Base-by-base conservation (phyloP, 2,888 invertebrate genomes). In the Thyatira batis region DNA sequence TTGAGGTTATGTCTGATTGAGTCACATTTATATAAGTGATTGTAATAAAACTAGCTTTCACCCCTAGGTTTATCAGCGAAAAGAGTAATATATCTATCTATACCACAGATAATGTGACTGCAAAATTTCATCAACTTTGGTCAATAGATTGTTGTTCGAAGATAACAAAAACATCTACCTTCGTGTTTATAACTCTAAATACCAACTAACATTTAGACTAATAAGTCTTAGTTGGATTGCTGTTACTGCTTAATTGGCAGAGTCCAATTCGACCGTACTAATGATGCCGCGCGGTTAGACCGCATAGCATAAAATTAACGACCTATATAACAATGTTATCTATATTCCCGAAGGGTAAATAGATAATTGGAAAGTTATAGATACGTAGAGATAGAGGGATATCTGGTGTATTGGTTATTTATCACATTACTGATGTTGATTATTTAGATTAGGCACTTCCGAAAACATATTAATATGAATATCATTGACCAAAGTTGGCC, bases 361-460 rank as follows among this genome's bases (percentile, higher is more conserved):
- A n/a, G 50, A 46, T 61, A 51, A 67, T 67, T 60, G 56, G 54
- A 53, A 56, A 54, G 54, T 51, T 54, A 53, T 23, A n/a, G n/a
- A n/a, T n/a, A 52, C 30, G 49, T 49, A 61, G 51, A 54, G 51
- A 39, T 45, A 51, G 46, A 28, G 6, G 17, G 39, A 39, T 17
- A 39, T 39, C 39, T 39, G 39, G 39, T 17, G 17, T 39, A 39
- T 39, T 39, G 39, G 39, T 39, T 39, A 39, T 39, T 39, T 17
- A 39, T 39, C 17, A n/a, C 13, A 39, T 39, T 39, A 39, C 17
- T 17, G 13, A 17, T 39, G 17, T 39, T 6, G 39, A 39, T 39
- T 39, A 17, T 17, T 39, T 39, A 39, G 39, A 39, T 39, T 39
- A 33, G 33, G 17, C n/a, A n/a, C 39, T 39, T 13, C 39, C 8